Evolutionary conservation across 2,113 vertebrate genomes (phyloP).

Genomic region (Danionella cerebrum): DNA sequence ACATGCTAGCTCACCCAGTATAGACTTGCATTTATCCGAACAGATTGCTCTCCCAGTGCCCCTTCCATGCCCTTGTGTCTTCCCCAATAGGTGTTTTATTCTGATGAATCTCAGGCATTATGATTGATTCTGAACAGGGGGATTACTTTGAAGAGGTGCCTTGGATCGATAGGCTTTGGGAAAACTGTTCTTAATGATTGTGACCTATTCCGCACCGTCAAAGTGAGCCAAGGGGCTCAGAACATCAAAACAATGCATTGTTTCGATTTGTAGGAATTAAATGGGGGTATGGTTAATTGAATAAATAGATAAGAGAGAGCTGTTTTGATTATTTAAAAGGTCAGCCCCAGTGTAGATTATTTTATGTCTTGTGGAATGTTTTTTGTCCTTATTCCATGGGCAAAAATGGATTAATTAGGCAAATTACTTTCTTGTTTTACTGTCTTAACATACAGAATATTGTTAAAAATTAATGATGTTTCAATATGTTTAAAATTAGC

Average conservation of each 20-base stretch:
- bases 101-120: neutral
- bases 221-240: neutral
- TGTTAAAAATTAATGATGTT: no score
- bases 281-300: neutral
- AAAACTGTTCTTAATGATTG: conserved; percentile 19
- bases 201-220: neutral
- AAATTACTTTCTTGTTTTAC: no score
- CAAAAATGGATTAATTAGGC: no score
- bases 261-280: neutral
- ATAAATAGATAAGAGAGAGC: neutral
- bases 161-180: conserved; percentile 27
- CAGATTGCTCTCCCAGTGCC: neutral
- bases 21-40: neutral
- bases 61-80: neutral
- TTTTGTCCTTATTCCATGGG: no score
- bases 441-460: no score
- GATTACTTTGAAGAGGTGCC: conserved; percentile 28
- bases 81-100: neutral
- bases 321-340: no score
- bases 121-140: neutral
- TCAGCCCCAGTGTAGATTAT: no score
- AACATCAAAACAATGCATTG: neutral
- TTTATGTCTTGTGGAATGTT: no score
- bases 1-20: neutral
- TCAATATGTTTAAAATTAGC: no score